Evolutionary conservation across 1,140 invertebrate species (phyloP).

Genomic region (Orchestia grillus): DNA sequence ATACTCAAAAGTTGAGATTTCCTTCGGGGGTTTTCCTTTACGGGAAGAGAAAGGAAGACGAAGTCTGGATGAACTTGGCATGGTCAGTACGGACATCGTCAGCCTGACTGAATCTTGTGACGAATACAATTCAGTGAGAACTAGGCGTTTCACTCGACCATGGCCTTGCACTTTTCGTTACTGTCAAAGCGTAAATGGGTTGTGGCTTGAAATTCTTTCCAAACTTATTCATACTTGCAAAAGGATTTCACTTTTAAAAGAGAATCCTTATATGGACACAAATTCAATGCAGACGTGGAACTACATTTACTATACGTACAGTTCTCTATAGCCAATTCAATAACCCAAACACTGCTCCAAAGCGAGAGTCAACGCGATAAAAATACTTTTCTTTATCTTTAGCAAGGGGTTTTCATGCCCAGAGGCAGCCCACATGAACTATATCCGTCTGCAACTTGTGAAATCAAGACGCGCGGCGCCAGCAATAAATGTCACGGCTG

Average conservation of each 20-base stretch:
- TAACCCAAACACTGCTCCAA: no score
- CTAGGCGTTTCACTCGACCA: no score
- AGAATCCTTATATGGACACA: background rate
- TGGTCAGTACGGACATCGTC: no score
- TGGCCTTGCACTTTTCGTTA: background rate
- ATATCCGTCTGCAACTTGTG: background rate
- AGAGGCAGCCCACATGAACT: no score
- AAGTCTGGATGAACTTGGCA: no score
- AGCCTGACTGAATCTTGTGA: no score
- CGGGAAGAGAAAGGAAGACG: no score
- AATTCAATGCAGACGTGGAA: background rate
- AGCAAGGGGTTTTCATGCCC: background rate
- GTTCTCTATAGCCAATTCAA: no score
- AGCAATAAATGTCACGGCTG: background rate
- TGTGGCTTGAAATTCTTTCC: background rate
- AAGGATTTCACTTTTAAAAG: background rate
- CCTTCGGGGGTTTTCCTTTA: no score
- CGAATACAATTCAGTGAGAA: no score
- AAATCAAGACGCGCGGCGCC: background rate
- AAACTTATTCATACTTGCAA: background rate
- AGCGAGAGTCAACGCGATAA: background rate
- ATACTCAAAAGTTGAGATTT: no score
- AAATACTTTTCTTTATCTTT: background rate
- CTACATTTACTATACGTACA: background rate
- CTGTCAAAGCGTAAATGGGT: background rate